Evolutionary conservation across 2,113 vertebrate species (phyloP).

Genomic region (Pluvialis apricaria): DNA sequence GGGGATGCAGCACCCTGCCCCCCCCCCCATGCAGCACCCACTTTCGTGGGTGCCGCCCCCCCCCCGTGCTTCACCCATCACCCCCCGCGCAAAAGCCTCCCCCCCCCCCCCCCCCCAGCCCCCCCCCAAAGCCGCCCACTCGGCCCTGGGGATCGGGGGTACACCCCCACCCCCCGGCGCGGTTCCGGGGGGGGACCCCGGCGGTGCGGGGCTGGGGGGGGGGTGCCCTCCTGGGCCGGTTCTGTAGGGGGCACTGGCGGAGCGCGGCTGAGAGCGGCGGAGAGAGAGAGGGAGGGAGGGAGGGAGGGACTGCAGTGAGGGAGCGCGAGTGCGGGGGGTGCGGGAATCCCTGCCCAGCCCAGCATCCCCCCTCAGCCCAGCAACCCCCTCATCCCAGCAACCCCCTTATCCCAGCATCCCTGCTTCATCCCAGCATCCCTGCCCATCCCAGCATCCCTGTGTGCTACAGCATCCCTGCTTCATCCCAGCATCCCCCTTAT

Average conservation of each 20-base stretch:
- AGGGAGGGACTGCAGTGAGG: background rate
- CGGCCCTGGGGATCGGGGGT: too few species aligned
- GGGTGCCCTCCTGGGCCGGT: background rate
- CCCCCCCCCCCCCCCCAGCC: too few species aligned
- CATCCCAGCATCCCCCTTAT: too few species aligned
- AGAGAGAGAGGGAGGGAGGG: too few species aligned
- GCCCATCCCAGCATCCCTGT: too few species aligned
- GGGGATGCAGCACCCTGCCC: too few species aligned
- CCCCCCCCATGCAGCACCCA: too few species aligned
- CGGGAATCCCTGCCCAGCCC: background rate
- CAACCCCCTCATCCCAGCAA: rapidly evolving
- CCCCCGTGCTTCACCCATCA: too few species aligned
- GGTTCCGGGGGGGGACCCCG: background rate
- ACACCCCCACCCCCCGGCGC: background rate
- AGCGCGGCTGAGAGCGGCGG: background rate
- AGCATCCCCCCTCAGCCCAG: rapidly evolving
- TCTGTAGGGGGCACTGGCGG: background rate
- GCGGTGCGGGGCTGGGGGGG: background rate
- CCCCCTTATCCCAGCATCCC: rapidly evolving
- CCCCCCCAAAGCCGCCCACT: too few species aligned
- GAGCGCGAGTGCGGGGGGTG: background rate
- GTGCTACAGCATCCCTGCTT: background rate
- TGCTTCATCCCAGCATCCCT: rapidly evolving
- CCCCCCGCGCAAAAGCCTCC: too few species aligned
- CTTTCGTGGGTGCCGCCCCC: too few species aligned